phyloP scores from a whole-genome alignment of 2,113 vertebrate species.

The Galemys pyrenaicus region DNA sequence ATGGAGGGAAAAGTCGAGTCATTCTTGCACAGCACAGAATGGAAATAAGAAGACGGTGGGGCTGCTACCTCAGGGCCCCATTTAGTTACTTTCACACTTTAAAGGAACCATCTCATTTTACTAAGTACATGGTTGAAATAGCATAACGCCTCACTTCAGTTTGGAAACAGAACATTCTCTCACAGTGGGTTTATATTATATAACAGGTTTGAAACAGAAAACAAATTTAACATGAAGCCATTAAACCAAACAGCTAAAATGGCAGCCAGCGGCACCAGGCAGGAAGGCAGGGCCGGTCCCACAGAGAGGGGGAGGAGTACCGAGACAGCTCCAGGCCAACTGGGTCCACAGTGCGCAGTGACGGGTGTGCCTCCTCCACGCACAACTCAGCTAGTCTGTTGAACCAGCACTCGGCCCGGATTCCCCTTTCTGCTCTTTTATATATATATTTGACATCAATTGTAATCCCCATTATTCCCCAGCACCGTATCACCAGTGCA shows the following conservation, averaged over 20 bases:
- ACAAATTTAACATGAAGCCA: constrained; percentile 69
- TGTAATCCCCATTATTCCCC: too few species aligned
- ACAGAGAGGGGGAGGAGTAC: background rate
- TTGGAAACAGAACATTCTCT: constrained; percentile 76
- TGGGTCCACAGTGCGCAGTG: background rate
- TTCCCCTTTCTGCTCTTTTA: background rate
- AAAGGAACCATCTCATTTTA: constrained; percentile 63
- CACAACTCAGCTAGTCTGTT: background rate
- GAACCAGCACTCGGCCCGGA: background rate
- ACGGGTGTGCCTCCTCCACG: background rate
- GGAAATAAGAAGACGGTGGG: background rate
- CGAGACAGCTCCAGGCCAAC: background rate
- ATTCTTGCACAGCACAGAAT: background rate
- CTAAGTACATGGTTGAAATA: constrained; percentile 69
- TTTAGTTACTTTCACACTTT: constrained; percentile 75
- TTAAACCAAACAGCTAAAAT: constrained; percentile 81
- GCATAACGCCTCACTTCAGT: constrained; percentile 60
- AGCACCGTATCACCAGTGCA: too few species aligned
- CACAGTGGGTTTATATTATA: constrained; percentile 69
- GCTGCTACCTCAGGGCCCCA: constrained; percentile 10
- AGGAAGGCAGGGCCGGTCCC: constrained; percentile 26
- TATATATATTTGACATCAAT: too few species aligned
- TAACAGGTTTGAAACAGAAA: constrained; percentile 76
- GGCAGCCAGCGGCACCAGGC: constrained; percentile 67
- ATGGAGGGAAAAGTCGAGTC: background rate